These are phyloP conservation scores for Calliphora vomitoria DNA, from an alignment of 2,888 invertebrate species.

Conservation along the genomic window DNA sequence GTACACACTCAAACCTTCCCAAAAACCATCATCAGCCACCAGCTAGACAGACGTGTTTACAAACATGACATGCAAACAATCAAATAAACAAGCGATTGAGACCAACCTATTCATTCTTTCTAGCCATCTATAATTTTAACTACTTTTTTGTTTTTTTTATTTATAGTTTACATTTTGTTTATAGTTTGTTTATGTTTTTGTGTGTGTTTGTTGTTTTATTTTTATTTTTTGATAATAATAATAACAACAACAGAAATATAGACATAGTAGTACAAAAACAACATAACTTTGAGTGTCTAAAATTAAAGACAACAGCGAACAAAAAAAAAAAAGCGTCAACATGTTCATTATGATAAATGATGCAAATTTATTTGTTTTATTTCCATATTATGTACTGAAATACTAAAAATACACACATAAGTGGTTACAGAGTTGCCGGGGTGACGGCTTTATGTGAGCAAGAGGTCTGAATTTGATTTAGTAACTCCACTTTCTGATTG, in stretches of 20 bases:
- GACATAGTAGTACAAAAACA: neutral
- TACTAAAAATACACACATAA: neutral
- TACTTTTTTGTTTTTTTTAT: neutral
- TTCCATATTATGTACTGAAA: slow-evolving; percentile 8
- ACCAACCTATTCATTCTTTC: slow-evolving; percentile 15
- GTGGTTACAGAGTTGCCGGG: neutral
- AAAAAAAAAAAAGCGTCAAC: slow-evolving; percentile 26
- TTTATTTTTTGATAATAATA: slow-evolving; percentile 3
- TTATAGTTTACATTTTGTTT: neutral
- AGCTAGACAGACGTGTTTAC: neutral
- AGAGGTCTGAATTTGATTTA: neutral
- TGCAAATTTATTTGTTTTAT: slow-evolving; percentile 58
- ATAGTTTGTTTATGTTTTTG: slow-evolving; percentile 1
- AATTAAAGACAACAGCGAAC: neutral
- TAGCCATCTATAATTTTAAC: slow-evolving; percentile 1
- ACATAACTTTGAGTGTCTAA: slow-evolving; percentile 8
- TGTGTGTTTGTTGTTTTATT: too few species aligned
- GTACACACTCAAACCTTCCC: neutral
- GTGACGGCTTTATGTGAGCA: too few species aligned
- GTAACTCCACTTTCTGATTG: too few species aligned
- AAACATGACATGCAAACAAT: slow-evolving; percentile 26
- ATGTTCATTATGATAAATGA: slow-evolving; percentile 62
- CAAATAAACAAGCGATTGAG: slow-evolving; percentile 1
- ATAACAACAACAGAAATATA: neutral
- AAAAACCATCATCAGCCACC: neutral